phyloP scores from a whole-genome alignment of 2,113 vertebrate genomes.

The Pygoscelis adeliae region DNA sequence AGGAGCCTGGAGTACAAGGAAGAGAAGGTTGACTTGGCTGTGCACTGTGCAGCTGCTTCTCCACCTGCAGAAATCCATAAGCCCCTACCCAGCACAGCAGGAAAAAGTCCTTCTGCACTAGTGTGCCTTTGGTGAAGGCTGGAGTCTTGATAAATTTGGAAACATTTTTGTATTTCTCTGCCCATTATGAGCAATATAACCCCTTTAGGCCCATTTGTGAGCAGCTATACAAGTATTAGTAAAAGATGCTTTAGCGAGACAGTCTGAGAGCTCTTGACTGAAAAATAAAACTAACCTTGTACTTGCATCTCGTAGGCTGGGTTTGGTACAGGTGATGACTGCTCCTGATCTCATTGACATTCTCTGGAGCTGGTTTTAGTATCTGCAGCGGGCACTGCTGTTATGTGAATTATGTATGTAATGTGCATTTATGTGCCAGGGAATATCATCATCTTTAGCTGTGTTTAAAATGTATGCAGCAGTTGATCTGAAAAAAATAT shows the following conservation, averaged over 20 bases:
- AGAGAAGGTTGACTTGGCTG: background rate
- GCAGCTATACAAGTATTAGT: background rate
- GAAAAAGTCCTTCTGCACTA: background rate
- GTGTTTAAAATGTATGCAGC: background rate
- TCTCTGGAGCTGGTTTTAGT: background rate
- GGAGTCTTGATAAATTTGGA: background rate
- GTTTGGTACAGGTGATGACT: background rate
- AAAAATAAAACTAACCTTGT: background rate
- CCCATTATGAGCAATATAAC: background rate
- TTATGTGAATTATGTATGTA: background rate
- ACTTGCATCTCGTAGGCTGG: background rate
- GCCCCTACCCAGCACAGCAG: background rate
- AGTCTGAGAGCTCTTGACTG: background rate
- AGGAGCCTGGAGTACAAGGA: background rate
- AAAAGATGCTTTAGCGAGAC: background rate
- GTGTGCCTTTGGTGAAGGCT: background rate
- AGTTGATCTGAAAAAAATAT: background rate
- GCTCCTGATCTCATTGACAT: background rate
- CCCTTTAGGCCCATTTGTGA: background rate
- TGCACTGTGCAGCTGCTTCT: background rate
- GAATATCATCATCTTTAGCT: background rate
- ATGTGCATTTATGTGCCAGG: background rate
- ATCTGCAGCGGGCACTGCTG: background rate
- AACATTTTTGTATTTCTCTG: background rate
- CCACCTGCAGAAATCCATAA: background rate